Percentiles rank a stretch among this genome's conserved stretches.
Conservation (phyloP, 2,888 invertebrate genomes). For the Onchidella celtica region DNA sequence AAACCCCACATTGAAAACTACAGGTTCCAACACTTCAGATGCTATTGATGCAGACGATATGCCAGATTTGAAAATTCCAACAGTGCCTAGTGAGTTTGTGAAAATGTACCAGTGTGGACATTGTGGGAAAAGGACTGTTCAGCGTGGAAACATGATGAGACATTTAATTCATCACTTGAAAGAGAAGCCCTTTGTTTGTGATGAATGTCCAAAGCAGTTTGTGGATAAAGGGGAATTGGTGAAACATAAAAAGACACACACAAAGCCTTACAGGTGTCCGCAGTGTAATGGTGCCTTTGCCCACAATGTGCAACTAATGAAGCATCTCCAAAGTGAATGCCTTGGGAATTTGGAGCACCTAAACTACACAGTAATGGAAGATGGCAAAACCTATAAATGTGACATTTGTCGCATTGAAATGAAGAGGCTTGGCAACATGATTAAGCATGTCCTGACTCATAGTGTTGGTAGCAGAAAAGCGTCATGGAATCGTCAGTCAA, state of each 20-base stretch:
- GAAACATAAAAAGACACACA: conserved; percentile 48
- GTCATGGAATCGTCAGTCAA: conserved; percentile 11
- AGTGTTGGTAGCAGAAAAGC: conserved; percentile 8
- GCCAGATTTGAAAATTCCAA: conserved; percentile 36
- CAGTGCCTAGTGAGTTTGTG: conserved; percentile 47
- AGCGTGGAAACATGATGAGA: conserved; percentile 50
- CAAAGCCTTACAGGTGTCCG: conserved; percentile 43
- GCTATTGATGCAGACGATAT: conserved; percentile 34
- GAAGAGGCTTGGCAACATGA: conserved; percentile 51
- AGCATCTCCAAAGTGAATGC: conserved; percentile 45
- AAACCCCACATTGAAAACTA: background rate
- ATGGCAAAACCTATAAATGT: conserved; percentile 45
- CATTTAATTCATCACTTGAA: conserved; percentile 49
- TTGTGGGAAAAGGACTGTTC: conserved; percentile 47
- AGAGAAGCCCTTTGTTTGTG: conserved; percentile 44
- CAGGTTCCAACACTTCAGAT: background rate
- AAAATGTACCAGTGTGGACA: conserved; percentile 49
- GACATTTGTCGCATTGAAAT: conserved; percentile 50
- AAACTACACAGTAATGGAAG: conserved; percentile 45
- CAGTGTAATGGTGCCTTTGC: conserved; percentile 50
- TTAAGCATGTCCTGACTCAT: conserved; percentile 49
- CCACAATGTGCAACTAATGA: conserved; percentile 49
- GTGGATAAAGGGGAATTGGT: conserved; percentile 49
- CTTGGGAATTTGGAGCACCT: conserved; percentile 38
- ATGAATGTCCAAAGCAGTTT: conserved; percentile 48